These are phyloP conservation scores for Thomomys bottae DNA, from an alignment of 2,113 vertebrate species.

Conservation along the genomic window DNA sequence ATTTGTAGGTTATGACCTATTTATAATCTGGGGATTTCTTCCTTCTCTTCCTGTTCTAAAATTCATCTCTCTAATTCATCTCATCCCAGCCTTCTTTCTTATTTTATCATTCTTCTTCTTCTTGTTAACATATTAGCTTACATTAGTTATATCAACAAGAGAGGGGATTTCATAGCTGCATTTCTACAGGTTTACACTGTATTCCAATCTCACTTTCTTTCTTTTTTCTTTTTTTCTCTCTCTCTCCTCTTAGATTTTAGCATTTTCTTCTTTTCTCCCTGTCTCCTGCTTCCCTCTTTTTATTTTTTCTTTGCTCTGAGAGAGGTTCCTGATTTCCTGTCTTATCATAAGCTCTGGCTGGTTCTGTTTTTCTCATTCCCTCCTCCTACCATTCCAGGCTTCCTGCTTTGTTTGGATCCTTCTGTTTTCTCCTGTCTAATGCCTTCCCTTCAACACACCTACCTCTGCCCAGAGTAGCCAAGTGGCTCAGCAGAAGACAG, in stretches of 20 bases:
- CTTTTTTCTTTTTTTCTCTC: too few relatives aligned
- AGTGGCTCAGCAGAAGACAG: not conserved
- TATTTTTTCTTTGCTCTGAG: not conserved
- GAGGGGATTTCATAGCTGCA: too few relatives aligned
- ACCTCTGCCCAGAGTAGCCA: not conserved
- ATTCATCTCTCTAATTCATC: not conserved
- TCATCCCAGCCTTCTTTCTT: not conserved
- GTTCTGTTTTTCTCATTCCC: not conserved
- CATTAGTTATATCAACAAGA: too few relatives aligned
- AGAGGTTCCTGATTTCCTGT: not conserved
- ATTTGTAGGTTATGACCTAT: not conserved
- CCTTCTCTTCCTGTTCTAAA: not conserved
- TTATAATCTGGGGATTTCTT: not conserved
- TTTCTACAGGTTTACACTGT: too few relatives aligned
- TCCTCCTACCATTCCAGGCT: not conserved
- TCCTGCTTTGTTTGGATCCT: not conserved
- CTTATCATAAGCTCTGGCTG: not conserved
- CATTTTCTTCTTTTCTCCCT: not conserved
- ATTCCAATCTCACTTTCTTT: not conserved
- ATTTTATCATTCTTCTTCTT: not conserved
- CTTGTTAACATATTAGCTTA: too few relatives aligned
- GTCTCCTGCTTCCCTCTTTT: not conserved
- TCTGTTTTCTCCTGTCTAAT: rapidly evolving
- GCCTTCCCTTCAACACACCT: not conserved
- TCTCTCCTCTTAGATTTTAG: too few relatives aligned